Conservation (phyloP, 2,888 invertebrate species). For the Drosophila fungiperda region DNA sequence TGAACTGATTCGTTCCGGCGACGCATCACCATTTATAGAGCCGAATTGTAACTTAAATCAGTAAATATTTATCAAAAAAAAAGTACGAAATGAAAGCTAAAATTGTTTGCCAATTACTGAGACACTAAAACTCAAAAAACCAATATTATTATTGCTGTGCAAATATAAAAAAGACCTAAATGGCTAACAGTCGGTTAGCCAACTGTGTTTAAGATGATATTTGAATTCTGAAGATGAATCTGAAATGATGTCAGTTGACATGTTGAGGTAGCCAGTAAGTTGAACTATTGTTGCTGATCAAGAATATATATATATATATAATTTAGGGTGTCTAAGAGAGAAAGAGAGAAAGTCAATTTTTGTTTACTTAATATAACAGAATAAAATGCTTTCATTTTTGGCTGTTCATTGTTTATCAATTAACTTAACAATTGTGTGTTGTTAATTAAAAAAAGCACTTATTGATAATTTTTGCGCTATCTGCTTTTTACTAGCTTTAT, state of each 20-base stretch:
- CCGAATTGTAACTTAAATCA: not conserved
- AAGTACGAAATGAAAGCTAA: conserved; percentile 13
- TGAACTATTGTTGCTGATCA: too few relatives aligned
- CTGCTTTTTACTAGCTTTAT: not conserved
- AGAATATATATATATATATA: too few relatives aligned
- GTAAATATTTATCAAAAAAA: conserved; percentile 50
- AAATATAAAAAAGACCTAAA: not conserved
- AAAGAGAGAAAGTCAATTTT: not conserved
- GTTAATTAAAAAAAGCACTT: not conserved
- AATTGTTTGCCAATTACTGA: conserved; percentile 17
- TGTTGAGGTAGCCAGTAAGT: not conserved
- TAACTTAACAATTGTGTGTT: not conserved
- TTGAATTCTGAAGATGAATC: not conserved
- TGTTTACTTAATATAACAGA: not conserved
- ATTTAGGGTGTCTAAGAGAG: not conserved
- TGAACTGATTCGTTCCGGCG: conserved; percentile 20
- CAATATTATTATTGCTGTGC: conserved; percentile 30
- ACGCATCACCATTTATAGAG: conserved; percentile 29
- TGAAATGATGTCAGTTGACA: not conserved
- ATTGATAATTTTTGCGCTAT: not conserved
- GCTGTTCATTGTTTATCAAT: not conserved
- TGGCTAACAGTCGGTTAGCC: too few relatives aligned
- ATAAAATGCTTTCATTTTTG: not conserved
- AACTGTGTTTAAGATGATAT: too few relatives aligned
- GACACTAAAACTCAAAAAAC: conserved; percentile 20